Percentiles rank a stretch among this genome's conserved stretches.
phyloP scores from a whole-genome alignment of 1,140 invertebrate genomes.

The Sitophilus oryzae region DNA sequence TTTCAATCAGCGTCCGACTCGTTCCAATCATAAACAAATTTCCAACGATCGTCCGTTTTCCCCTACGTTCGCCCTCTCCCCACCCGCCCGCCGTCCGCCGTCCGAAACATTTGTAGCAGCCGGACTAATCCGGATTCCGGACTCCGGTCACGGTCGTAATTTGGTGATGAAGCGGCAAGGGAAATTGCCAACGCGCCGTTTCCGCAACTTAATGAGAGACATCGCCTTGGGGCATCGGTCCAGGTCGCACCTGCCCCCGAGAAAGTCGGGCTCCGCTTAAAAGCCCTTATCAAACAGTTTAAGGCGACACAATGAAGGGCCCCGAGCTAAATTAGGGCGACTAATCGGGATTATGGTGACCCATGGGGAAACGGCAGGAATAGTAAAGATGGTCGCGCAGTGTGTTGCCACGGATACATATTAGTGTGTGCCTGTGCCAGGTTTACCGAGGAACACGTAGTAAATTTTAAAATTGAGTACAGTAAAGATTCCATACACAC shows the following conservation, averaged over 20 bases:
- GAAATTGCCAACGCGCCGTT: constrained; percentile 44
- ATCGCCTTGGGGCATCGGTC: constrained; percentile 38
- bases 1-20: constrained; percentile 14
- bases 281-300: constrained; percentile 11
- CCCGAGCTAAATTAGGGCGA: no score
- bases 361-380: no score
- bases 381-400: no score
- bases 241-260: constrained; percentile 27
- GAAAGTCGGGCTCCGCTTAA: background rate
- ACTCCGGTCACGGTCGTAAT: constrained; percentile 44
- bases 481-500: no score
- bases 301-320: background rate
- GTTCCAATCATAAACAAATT: constrained; percentile 24
- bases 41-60: background rate
- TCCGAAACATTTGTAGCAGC: constrained; percentile 25
- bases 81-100: constrained; percentile 2
- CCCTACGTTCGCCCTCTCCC: background rate
- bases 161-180: constrained; percentile 41
- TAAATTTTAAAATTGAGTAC: no score
- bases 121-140: constrained; percentile 29
- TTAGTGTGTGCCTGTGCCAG: no score
- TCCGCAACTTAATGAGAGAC: constrained; percentile 45
- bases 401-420: no score
- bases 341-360: no score
- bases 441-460: no score